Evolutionary conservation across 2,113 vertebrate genomes (phyloP), one percentile per base, ranked within the genome.

Genomic region (Thunnus maccoyii): DNA sequence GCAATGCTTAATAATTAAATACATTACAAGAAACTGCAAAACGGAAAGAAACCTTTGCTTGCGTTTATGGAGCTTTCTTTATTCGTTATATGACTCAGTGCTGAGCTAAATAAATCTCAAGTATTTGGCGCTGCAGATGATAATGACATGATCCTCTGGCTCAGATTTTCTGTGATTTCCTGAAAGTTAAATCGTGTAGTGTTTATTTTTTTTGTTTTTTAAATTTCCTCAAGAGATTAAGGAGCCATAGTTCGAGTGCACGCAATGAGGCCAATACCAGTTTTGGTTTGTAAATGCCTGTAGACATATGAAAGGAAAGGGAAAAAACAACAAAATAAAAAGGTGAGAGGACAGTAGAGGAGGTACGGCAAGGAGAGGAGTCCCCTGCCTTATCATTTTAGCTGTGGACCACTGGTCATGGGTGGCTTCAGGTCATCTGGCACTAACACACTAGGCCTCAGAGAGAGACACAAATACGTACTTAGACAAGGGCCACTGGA

Each of bases 401-500:
- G 83, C 69, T 9, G 20, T 89, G 84, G 89, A 74, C 82, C 78
- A 80, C 57, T 85, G 77, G 76, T 72, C 72, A 69, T 86, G 80
- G 76, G 75, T 84, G 76, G 61, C 84, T 82, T 86, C 46, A 82
- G 86, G 90, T 92, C 91, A 91, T 86, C 80, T 90, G 88, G 84
- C 85, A 92, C 67, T 88, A 92, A 92, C 73, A 77, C 72, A 83
- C 70, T 71, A 72, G 51, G 72, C 77, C 72, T 85, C 86, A 73
- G 80, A 84, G 68, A 87, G 72, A 75, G 62, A 57, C 76, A 76
- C 74, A 86, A 87, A 84, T 80, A 81, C 68, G 78, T 56, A 77
- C 85, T 93, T 89, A 89, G 82, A 88, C 80, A 86, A 91, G 85
- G 85, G 68, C 74, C 84, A 91, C 50, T 88, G 83, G 79, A 89